Base-by-base conservation (phyloP, 2,888 invertebrate genomes). In the Lamellibrachia satsuma region DNA sequence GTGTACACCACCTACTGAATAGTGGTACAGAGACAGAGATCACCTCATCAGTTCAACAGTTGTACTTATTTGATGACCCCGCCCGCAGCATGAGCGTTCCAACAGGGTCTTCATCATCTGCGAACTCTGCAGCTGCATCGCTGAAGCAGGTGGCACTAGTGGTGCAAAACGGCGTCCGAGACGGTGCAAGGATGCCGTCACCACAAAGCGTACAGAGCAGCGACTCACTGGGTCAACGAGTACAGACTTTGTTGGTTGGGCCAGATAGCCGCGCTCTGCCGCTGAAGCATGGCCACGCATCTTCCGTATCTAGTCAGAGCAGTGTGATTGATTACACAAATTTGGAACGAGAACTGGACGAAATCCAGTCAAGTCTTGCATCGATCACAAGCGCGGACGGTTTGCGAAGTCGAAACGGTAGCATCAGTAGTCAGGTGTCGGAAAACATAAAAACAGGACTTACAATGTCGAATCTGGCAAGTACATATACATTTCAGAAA, bases 331-430 rank as follows among this genome's bases (percentile, higher is more conserved):
- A 95, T 92, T 95, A 95, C 92, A 94, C 94, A 2, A 92, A 93
- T 57, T 94, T 96, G 52, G 95, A 95, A 52, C 93, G 93, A 91
- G 96, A 96, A 92, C 94, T 96, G n/a, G 95, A 96, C 92, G 95
- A 95, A 92, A 96, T 96, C 55, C 95, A 96, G 93, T 94, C 95
- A 91, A 95, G 95, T 93, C 94, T 96, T 52, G 94, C 94, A 3
- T 91, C 92, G 22, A 90, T 94, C 90, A 93, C 93, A 92, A 93
- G 92, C 7, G 92, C 57, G 3, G 93, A 93, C 52, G 52, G 90
- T 27, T 55, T 91, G 9, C 75, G 60, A 22, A 91, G 57, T 92
- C 92, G n/a, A 4, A 6, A 27, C 92, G 52, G 52, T 22, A 52
- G n/a, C 55, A 52, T 90, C 90, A 39, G 90, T 52, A 52, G 57